phyloP scores from a whole-genome alignment of 2,888 invertebrate species.

The Drosophila greeni region DNA sequence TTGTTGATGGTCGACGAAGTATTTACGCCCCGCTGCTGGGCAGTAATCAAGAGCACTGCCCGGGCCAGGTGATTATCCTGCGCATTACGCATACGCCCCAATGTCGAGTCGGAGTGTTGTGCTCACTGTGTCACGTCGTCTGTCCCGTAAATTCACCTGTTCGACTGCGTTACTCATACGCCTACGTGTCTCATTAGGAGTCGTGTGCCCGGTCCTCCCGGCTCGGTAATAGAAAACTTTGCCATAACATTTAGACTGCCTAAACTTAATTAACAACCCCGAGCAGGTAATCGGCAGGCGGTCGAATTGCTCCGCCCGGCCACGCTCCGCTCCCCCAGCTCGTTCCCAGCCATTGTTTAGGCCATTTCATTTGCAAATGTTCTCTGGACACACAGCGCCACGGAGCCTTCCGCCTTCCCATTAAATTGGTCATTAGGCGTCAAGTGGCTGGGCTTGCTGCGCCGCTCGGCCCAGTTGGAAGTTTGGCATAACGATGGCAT shows the following conservation, averaged over 20 bases:
- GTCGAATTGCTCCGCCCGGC: slow-evolving; percentile 21
- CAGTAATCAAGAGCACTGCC: slow-evolving; percentile 18
- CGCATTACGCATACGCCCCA: slow-evolving; percentile 45
- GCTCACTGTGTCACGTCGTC: slow-evolving; percentile 42
- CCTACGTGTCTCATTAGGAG: slow-evolving; percentile 68
- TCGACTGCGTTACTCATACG: slow-evolving; percentile 66
- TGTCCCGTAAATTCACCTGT: slow-evolving; percentile 46
- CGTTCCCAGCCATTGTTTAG: slow-evolving; percentile 44
- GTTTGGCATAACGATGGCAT: slow-evolving; percentile 31
- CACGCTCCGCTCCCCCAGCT: not conserved
- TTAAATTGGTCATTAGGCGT: slow-evolving; percentile 72
- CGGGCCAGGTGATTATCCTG: slow-evolving; percentile 11
- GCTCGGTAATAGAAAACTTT: slow-evolving; percentile 67
- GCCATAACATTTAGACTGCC: slow-evolving; percentile 62
- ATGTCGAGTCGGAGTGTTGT: slow-evolving; percentile 14
- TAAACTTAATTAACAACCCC: slow-evolving; percentile 67
- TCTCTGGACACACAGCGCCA: slow-evolving; percentile 55
- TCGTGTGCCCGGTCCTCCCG: slow-evolving; percentile 44
- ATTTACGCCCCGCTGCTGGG: slow-evolving; percentile 1
- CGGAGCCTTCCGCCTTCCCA: slow-evolving; percentile 38
- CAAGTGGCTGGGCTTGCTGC: slow-evolving; percentile 60
- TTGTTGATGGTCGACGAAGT: slow-evolving; percentile 5
- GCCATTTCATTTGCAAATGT: slow-evolving; percentile 66
- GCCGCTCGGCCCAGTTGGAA: slow-evolving; percentile 36
- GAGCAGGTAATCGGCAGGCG: slow-evolving; percentile 60